phyloP scores from a whole-genome alignment of 2,113 vertebrate species.

The Microcebus murinus region DNA sequence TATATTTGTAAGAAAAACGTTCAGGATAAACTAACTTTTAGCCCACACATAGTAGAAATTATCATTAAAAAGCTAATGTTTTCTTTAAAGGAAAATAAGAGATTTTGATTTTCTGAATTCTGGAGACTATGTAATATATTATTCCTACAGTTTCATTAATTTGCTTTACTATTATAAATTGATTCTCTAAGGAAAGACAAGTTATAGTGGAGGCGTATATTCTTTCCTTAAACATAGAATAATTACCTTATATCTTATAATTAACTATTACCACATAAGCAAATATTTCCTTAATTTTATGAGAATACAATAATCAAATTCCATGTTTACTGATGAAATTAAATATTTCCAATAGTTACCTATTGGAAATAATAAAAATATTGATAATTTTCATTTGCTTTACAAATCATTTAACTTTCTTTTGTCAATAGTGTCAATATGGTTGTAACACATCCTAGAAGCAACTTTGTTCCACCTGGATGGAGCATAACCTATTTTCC shows the following conservation, averaged over 20 bases:
- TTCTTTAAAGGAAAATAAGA: background rate
- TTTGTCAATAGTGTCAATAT: background rate
- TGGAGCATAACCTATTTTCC: conserved; percentile 22
- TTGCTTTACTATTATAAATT: background rate
- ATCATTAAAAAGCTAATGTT: background rate
- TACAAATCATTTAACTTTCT: background rate
- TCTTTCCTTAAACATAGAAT: background rate
- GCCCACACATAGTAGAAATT: background rate
- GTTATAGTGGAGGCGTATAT: background rate
- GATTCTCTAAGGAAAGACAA: background rate
- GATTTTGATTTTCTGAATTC: background rate
- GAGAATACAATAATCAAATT: background rate
- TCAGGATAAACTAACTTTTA: background rate
- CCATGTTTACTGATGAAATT: background rate
- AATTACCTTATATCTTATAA: background rate
- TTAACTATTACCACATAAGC: background rate
- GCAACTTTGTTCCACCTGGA: conserved; percentile 26
- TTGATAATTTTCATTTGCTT: background rate
- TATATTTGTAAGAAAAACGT: background rate
- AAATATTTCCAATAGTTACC: background rate
- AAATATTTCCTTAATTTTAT: background rate
- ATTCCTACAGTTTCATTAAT: background rate
- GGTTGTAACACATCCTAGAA: conserved; percentile 17
- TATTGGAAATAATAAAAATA: background rate
- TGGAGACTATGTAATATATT: background rate